A percentile compares a stretch with the other conserved stretches of the same genome.
phyloP scores from a whole-genome alignment of 1,140 invertebrate genomes.

The Eciton burchellii region DNA sequence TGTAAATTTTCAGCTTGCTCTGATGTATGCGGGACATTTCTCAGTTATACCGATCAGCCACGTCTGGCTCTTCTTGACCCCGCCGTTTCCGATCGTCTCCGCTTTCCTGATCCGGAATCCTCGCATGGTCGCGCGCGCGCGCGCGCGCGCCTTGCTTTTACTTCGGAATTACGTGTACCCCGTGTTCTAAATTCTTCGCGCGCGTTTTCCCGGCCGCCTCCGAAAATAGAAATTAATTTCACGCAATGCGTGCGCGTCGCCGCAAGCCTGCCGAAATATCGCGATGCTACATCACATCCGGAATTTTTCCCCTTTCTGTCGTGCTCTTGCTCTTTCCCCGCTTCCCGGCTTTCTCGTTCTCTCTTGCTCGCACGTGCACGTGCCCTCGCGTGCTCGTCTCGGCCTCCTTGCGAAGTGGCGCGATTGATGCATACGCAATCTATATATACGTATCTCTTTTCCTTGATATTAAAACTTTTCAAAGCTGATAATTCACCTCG shows the following conservation, averaged over 20 bases:
- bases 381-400: slow-evolving; percentile 16
- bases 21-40: slow-evolving; percentile 3
- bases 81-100: neutral
- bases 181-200: slow-evolving; percentile 37
- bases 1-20: neutral
- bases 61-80: neutral
- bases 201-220: slow-evolving; percentile 33
- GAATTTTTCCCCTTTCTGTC: slow-evolving; percentile 3
- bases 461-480: slow-evolving; percentile 34
- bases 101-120: neutral
- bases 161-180: slow-evolving; percentile 24
- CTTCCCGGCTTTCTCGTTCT: neutral
- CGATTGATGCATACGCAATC: neutral
- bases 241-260: slow-evolving; percentile 46
- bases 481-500: slow-evolving; percentile 60
- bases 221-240: slow-evolving; percentile 61
- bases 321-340: neutral
- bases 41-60: slow-evolving; percentile 25
- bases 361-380: neutral
- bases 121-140: slow-evolving; percentile 10
- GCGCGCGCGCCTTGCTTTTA: slow-evolving; percentile 13
- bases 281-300: slow-evolving; percentile 28
- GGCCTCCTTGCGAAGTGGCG: slow-evolving; percentile 28
- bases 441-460: slow-evolving; percentile 2
- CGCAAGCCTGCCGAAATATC: slow-evolving; percentile 38